Conservation (phyloP, 2,113 vertebrate species). For the Xiphias gladius region DNA sequence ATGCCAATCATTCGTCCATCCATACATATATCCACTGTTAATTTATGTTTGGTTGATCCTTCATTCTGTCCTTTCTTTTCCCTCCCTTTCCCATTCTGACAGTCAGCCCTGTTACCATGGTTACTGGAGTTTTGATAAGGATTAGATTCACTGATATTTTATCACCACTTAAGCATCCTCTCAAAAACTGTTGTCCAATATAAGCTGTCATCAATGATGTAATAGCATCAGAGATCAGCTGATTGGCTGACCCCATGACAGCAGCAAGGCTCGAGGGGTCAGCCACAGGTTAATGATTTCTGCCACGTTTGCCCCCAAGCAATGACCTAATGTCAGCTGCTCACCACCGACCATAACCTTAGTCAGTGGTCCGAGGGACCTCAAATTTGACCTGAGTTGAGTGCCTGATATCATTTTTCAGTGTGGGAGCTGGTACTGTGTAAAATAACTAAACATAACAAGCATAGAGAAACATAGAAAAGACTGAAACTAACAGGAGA, state of each 20-base stretch:
- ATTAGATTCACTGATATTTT: slow-evolving; percentile 4
- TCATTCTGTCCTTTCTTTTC: neutral
- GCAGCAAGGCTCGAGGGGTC: slow-evolving; percentile 57
- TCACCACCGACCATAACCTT: slow-evolving; percentile 45
- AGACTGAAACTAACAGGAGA: too few species aligned
- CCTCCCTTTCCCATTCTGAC: neutral
- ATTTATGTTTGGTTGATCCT: neutral
- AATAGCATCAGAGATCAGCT: slow-evolving; percentile 39
- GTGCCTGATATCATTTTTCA: slow-evolving; percentile 24
- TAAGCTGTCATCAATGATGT: slow-evolving; percentile 58
- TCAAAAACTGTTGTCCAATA: slow-evolving; percentile 23
- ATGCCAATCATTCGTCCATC: neutral
- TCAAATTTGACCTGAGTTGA: slow-evolving; percentile 52
- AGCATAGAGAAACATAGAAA: neutral
- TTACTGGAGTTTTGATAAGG: slow-evolving; percentile 25
- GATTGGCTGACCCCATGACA: slow-evolving; percentile 65
- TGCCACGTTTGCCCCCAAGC: slow-evolving; percentile 47
- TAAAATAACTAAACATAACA: slow-evolving; percentile 28
- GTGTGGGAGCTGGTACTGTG: neutral
- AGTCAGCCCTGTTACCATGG: slow-evolving; percentile 27
- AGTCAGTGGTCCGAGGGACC: slow-evolving; percentile 12
- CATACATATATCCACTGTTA: neutral
- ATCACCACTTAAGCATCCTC: slow-evolving; percentile 9
- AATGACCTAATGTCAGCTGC: slow-evolving; percentile 62
- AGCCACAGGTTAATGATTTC: slow-evolving; percentile 68